Conservation (phyloP, 1,140 invertebrate genomes). For the Muscidifurax raptorellus region DNA sequence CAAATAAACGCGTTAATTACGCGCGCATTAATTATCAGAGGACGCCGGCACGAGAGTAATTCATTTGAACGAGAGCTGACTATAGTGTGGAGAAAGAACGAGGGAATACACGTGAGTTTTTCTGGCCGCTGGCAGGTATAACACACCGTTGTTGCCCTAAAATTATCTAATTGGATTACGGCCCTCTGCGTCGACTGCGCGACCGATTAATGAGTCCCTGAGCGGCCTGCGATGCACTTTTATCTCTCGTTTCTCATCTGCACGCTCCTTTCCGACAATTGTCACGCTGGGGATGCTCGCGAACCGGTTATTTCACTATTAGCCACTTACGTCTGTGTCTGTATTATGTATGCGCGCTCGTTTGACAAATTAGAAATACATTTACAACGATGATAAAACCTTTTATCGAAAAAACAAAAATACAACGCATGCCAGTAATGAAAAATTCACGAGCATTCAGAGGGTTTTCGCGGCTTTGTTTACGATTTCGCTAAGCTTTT, state of each 20-base stretch:
- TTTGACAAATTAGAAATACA: too few species aligned
- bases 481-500: too few species aligned
- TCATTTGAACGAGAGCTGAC: constrained; percentile 59
- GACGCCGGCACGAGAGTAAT: constrained; percentile 62
- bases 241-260: not conserved
- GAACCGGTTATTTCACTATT: too few species aligned
- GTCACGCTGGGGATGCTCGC: not conserved
- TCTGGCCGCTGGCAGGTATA: not conserved
- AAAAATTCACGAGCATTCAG: too few species aligned
- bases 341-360: too few species aligned
- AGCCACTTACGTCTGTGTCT: too few species aligned
- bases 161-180: constrained; percentile 9
- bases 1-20: constrained; percentile 70
- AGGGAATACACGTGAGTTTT: not conserved
- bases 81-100: constrained; percentile 14
- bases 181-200: not conserved
- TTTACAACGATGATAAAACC: too few species aligned
- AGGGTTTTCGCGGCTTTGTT: too few species aligned
- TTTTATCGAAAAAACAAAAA: too few species aligned
- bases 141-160: not conserved
- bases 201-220: not conserved
- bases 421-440: too few species aligned
- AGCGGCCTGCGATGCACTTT: not conserved
- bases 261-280: not conserved
- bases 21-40: constrained; percentile 63